These are phyloP conservation scores for Platycheirus rosarum DNA, from an alignment of 2,888 invertebrate genomes.

Conservation along the genomic window DNA sequence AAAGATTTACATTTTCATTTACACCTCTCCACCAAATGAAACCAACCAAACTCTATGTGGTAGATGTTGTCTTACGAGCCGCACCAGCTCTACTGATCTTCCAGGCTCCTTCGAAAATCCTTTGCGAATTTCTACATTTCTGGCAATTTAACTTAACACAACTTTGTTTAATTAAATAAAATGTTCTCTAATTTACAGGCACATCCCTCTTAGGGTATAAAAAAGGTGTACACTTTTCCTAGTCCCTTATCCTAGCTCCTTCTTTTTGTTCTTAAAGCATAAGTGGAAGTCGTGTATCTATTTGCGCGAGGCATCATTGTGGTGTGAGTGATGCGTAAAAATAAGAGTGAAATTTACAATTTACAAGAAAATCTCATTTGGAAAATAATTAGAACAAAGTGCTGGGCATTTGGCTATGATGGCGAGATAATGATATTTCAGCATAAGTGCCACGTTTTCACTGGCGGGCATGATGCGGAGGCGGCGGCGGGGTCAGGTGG, in stretches of 20 bases:
- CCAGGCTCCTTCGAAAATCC: constrained; percentile 1
- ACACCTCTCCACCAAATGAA: constrained; percentile 16
- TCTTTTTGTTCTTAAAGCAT: not conserved
- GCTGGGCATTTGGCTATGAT: constrained; percentile 59
- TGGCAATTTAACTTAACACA: constrained; percentile 75
- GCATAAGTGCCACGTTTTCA: constrained; percentile 26
- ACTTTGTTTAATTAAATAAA: constrained; percentile 74
- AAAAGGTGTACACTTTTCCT: constrained; percentile 30
- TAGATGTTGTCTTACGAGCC: no score
- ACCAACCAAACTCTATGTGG: not conserved
- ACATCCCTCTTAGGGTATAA: constrained; percentile 41
- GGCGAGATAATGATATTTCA: constrained; percentile 63
- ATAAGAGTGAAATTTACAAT: constrained; percentile 61
- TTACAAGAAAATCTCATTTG: constrained; percentile 73
- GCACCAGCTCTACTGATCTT: constrained; percentile 8
- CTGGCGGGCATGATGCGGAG: not conserved
- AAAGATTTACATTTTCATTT: constrained; percentile 64
- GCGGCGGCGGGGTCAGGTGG: constrained; percentile 26
- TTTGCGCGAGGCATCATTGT: constrained; percentile 6
- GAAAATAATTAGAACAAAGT: constrained; percentile 73
- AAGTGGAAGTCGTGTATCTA: constrained; percentile 29
- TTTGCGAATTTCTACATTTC: constrained; percentile 57
- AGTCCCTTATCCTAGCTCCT: not conserved
- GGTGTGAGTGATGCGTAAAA: not conserved
- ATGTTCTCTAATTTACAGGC: constrained; percentile 65